phyloP scores from a whole-genome alignment of 2,113 vertebrate species.

The Rhineura floridana region DNA sequence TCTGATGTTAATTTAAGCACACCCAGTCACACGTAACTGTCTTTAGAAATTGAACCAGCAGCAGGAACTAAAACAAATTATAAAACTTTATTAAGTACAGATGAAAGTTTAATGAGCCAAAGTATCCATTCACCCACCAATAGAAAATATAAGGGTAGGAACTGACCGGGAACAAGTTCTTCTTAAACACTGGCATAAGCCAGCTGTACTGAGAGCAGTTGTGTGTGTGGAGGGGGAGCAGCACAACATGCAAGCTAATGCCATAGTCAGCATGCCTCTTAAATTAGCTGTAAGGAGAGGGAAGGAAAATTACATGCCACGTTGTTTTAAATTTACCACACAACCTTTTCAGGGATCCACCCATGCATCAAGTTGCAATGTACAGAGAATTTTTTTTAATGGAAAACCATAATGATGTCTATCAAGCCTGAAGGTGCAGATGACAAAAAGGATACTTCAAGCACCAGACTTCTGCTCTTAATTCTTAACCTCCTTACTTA shows the following conservation, averaged over 20 bases:
- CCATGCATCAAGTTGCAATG: not conserved
- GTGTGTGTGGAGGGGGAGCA: not conserved
- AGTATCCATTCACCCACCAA: not conserved
- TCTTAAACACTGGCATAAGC: not conserved
- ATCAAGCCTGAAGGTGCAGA: not conserved
- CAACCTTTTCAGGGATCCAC: not conserved
- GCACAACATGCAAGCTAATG: not conserved
- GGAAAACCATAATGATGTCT: not conserved
- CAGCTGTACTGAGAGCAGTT: not conserved
- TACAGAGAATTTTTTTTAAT: not conserved
- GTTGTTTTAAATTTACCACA: not conserved
- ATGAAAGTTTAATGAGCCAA: not conserved
- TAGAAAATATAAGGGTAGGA: not conserved
- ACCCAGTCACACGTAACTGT: not conserved
- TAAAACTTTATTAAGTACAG: not conserved
- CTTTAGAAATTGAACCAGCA: not conserved
- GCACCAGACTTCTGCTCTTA: not conserved
- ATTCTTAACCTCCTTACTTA: not conserved
- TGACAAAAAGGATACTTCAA: not conserved
- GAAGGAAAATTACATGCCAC: not conserved
- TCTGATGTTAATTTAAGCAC: not conserved
- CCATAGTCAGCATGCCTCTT: not conserved
- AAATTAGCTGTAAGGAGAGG: not conserved
- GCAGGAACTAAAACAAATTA: not conserved
- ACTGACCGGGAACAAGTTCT: not conserved